Evolutionary conservation across 1,140 invertebrate species (phyloP).

Genomic region (Drosophila nannoptera): DNA sequence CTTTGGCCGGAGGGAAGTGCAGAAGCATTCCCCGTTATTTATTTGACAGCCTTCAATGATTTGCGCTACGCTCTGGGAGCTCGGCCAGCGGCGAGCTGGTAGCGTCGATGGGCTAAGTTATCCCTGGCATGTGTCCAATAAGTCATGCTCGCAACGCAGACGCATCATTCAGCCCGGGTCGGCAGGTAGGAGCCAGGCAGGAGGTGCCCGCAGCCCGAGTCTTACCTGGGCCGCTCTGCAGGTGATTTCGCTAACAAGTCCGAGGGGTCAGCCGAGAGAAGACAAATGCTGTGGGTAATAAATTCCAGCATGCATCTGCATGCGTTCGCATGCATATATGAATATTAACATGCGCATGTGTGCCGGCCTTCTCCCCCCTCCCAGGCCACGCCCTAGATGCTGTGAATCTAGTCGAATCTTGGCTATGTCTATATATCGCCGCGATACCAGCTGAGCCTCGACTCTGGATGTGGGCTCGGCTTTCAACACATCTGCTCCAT

Average conservation of each 20-base stretch:
- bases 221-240: constrained; percentile 59
- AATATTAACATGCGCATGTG: constrained; percentile 6
- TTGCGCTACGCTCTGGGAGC: constrained; percentile 9
- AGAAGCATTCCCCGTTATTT: constrained; percentile 14
- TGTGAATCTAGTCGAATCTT: no score
- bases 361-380: background rate
- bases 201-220: background rate
- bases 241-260: constrained; percentile 70
- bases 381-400: no score
- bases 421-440: no score
- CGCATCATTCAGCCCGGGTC: constrained; percentile 62
- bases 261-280: constrained; percentile 44
- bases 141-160: constrained; percentile 51
- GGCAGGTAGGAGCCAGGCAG: constrained; percentile 21
- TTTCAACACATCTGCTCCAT: constrained; percentile 48
- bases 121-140: constrained; percentile 52
- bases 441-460: constrained; percentile 17
- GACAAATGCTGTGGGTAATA: constrained; percentile 50
- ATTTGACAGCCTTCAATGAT: constrained; percentile 35
- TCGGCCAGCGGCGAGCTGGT: constrained; percentile 1
- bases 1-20: constrained; percentile 7
- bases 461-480: constrained; percentile 42
- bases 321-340: constrained; percentile 22
- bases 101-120: constrained; percentile 59
- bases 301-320: constrained; percentile 48